Evolutionary conservation across 2,113 vertebrate species (phyloP).

Genomic region (Zonotrichia leucophrys): DNA sequence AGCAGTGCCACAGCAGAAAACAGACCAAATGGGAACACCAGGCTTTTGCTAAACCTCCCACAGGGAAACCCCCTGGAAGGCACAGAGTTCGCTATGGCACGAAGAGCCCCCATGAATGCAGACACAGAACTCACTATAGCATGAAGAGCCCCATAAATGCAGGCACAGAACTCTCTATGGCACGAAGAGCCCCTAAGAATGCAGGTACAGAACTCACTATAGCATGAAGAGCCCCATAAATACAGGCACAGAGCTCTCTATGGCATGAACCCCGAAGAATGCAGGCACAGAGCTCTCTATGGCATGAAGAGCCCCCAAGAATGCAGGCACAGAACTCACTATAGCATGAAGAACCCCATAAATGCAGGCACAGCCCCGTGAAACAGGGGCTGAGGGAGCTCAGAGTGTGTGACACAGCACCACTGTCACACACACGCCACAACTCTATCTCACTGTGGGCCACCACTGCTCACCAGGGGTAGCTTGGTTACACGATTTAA

Average conservation of each 20-base stretch:
- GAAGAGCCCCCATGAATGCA: not conserved
- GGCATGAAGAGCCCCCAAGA: not conserved
- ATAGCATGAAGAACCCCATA: not conserved
- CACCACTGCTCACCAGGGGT: not conserved
- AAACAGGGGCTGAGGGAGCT: rapidly evolving
- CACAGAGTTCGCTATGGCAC: rapidly evolving
- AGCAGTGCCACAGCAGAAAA: not conserved
- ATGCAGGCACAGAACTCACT: not conserved
- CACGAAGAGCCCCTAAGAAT: no score
- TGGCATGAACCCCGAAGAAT: not conserved
- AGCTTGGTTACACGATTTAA: not conserved
- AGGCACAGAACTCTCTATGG: no score
- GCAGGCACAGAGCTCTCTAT: not conserved
- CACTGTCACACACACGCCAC: rapidly evolving
- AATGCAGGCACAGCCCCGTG: rapidly evolving
- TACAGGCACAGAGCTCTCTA: not conserved
- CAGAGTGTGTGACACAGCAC: rapidly evolving
- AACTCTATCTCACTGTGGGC: not conserved
- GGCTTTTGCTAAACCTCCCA: not conserved
- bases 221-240: rapidly evolving
- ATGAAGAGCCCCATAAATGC: no score
- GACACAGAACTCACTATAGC: no score
- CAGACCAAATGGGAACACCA: not conserved
- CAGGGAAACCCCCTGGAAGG: not conserved
- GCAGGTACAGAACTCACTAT: not conserved